Conservation (phyloP, 92 coral and sea anemone species). For the Palythoa heliodiscus region DNA sequence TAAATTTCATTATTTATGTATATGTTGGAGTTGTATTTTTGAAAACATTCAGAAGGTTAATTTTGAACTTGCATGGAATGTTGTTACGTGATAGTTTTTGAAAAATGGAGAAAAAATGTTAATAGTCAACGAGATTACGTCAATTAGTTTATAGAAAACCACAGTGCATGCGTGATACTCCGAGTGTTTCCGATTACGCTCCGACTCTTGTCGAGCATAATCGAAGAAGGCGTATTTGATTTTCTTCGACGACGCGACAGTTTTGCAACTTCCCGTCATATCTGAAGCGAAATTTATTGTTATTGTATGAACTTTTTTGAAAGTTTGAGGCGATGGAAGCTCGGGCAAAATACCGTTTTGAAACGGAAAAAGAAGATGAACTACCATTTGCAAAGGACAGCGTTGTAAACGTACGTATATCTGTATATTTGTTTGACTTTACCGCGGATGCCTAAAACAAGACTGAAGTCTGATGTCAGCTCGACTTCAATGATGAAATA, state of each 20-base stretch:
- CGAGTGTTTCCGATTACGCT: conserved; percentile 3
- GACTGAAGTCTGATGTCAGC: not conserved
- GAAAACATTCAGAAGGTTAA: too few relatives aligned
- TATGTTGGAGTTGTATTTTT: too few relatives aligned
- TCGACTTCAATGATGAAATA: not conserved
- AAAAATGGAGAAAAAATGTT: too few relatives aligned
- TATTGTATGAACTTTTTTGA: conserved; percentile 22
- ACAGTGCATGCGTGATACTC: not conserved
- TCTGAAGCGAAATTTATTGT: conserved; percentile 31
- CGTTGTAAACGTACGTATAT: conserved; percentile 74
- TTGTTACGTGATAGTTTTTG: too few relatives aligned
- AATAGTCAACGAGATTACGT: too few relatives aligned
- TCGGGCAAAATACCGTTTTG: conserved; percentile 71
- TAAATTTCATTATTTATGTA: too few relatives aligned
- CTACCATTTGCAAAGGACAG: conserved; percentile 81
- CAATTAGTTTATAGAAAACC: too few relatives aligned
- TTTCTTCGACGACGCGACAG: conserved; percentile 1
- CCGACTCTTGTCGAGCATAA: conserved; percentile 22
- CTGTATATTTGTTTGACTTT: not conserved
- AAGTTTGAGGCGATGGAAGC: conserved; percentile 81
- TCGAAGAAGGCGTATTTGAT: conserved; percentile 37
- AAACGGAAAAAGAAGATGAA: conserved; percentile 82
- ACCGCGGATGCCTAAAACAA: not conserved
- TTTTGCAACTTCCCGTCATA: conserved; percentile 7
- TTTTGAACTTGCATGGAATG: too few relatives aligned